Percentiles rank a stretch among this genome's conserved stretches.
Conservation (phyloP, 2,888 invertebrate species). For the Idaea straminata region DNA sequence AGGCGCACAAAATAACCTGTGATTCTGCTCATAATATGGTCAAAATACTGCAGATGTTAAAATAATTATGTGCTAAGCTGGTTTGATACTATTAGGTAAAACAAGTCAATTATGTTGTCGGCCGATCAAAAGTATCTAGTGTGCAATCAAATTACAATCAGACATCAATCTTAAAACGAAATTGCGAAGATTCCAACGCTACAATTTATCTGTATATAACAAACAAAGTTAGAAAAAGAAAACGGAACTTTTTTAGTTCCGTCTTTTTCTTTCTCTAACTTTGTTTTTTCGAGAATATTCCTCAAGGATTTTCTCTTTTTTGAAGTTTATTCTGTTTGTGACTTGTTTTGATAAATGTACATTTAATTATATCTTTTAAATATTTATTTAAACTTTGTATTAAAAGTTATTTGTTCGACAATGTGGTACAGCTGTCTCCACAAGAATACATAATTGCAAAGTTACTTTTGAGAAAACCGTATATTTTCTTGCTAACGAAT, state of each 20-base stretch:
- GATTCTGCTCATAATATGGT: no score
- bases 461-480: no score
- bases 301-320: constrained; percentile 18
- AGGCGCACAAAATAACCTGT: no score
- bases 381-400: no score
- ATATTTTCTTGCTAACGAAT: no score
- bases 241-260: constrained; percentile 5
- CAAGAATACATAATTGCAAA: no score
- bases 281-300: constrained; percentile 21
- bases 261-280: constrained; percentile 3
- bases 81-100: no score
- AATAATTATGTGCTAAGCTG: no score
- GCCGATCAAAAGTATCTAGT: not conserved
- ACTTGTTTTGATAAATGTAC: constrained; percentile 20
- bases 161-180: not conserved
- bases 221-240: constrained; percentile 18
- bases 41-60: no score
- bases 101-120: not conserved
- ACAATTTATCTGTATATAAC: constrained; percentile 10
- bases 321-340: constrained; percentile 18
- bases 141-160: not conserved
- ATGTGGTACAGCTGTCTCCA: no score
- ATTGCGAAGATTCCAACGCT: not conserved
- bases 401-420: no score
- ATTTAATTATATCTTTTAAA: no score